phyloP scores from a whole-genome alignment of 2,113 vertebrate species.

The Camelus bactrianus region DNA sequence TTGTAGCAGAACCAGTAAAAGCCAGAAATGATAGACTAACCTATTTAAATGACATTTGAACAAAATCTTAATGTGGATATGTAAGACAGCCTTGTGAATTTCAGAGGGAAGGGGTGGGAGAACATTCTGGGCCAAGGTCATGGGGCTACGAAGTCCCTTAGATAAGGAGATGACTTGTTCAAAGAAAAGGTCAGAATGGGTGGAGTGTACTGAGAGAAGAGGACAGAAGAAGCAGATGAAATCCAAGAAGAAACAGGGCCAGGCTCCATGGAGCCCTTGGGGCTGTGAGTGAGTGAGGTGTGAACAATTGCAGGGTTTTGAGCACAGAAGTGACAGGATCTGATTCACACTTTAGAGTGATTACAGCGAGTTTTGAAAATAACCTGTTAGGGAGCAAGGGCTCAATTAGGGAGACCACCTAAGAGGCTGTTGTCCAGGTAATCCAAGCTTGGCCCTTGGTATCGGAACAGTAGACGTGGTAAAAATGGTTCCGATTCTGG shows the following conservation, averaged over 20 bases:
- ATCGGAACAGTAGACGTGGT: not conserved
- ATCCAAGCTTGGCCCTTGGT: not conserved
- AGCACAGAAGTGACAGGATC: not conserved
- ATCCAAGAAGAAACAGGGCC: not conserved
- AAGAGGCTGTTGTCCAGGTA: not conserved
- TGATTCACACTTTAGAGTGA: not conserved
- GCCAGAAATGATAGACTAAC: not conserved
- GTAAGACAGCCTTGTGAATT: not conserved
- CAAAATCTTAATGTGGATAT: not conserved
- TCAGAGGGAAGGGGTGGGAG: not conserved
- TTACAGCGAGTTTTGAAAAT: not conserved
- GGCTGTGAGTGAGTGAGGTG: not conserved
- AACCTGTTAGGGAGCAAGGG: not conserved
- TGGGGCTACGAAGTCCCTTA: not conserved
- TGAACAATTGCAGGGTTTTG: not conserved
- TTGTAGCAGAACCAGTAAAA: not conserved
- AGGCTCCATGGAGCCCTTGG: rapidly evolving
- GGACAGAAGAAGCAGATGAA: not conserved
- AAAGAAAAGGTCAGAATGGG: not conserved
- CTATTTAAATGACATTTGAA: not conserved
- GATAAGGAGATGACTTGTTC: not conserved
- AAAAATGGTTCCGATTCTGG: not conserved
- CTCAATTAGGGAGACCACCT: not conserved
- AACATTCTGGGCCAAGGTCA: not conserved
- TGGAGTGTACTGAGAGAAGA: not conserved